Percentiles rank a stretch among this genome's conserved stretches.
Evolutionary conservation across 2,888 invertebrate species (phyloP).

Genomic region (Oscheius sp.): DNA sequence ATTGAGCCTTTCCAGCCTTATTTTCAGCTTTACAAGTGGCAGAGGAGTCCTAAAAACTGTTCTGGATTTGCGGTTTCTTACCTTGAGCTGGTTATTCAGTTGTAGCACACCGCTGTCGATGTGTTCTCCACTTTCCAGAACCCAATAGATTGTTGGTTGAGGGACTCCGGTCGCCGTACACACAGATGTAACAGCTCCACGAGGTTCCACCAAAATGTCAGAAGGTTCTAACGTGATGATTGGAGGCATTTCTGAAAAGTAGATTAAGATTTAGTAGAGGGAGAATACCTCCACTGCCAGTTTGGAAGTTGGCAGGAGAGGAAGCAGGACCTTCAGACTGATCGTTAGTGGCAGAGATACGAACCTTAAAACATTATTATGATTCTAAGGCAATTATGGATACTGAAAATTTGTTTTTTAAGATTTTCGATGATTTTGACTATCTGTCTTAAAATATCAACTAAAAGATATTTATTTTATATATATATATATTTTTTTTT

Average conservation of each 20-base stretch:
- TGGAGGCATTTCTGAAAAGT: conserved; percentile 60
- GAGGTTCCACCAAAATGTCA: conserved; percentile 53
- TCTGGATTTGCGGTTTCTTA: not conserved
- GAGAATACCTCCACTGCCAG: conserved; percentile 61
- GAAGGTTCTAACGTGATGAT: conserved; percentile 60
- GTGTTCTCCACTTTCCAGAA: conserved; percentile 61
- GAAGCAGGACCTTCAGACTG: conserved; percentile 67
- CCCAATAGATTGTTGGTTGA: conserved; percentile 62
- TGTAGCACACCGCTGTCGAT: conserved; percentile 38
- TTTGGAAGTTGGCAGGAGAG: conserved; percentile 58
- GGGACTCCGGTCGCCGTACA: conserved; percentile 63
- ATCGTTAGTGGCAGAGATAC: conserved; percentile 68
- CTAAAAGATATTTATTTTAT: too few relatives aligned
- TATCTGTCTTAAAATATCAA: too few relatives aligned
- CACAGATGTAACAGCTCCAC: conserved; percentile 55
- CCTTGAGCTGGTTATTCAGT: conserved; percentile 39
- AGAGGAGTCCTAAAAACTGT: conserved; percentile 51
- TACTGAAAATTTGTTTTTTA: too few relatives aligned
- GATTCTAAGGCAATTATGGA: not conserved
- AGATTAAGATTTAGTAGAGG: not conserved
- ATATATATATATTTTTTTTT: too few relatives aligned
- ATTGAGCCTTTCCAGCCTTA: conserved; percentile 65
- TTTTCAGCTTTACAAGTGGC: conserved; percentile 66
- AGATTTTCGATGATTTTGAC: too few relatives aligned
- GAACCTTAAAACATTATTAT: conserved; percentile 29